These are phyloP conservation scores for Oncorhynchus masou DNA, from an alignment of 2,113 vertebrate genomes.

Conservation along the genomic window DNA sequence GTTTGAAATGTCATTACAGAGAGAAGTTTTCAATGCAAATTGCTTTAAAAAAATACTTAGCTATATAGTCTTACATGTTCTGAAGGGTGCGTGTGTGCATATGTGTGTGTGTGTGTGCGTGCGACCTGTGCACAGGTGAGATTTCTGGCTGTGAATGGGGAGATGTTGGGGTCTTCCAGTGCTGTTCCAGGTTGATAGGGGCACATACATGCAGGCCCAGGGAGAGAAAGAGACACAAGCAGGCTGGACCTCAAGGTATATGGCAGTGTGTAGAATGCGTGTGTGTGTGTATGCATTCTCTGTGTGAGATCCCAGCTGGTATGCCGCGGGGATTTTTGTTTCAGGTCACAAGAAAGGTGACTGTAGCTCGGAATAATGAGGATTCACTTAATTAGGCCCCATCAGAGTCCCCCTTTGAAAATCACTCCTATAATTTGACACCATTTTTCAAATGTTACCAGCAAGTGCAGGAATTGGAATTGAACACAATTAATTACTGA, in stretches of 20 bases:
- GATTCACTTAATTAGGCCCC: conserved; percentile 61
- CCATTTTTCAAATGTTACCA: conserved; percentile 70
- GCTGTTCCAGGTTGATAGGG: conserved; percentile 48
- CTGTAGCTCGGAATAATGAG: too few relatives aligned
- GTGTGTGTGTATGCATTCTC: neutral
- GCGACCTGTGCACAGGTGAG: conserved; percentile 22
- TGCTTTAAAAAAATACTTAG: too few relatives aligned
- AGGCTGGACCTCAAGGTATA: conserved; percentile 45
- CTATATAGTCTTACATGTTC: too few relatives aligned
- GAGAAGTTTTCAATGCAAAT: too few relatives aligned
- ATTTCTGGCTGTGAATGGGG: conserved; percentile 36
- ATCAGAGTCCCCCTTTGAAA: conserved; percentile 56
- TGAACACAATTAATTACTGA: conserved; percentile 34
- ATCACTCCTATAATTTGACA: conserved; percentile 62
- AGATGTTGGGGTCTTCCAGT: conserved; percentile 50
- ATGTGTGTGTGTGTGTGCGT: conserved; percentile 2
- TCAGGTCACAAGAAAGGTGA: too few relatives aligned
- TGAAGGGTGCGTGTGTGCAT: conserved; percentile 6
- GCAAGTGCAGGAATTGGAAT: conserved; percentile 53
- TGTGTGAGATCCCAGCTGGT: neutral
- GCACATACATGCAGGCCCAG: conserved; percentile 44
- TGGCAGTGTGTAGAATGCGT: conserved; percentile 29
- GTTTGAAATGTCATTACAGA: too few relatives aligned
- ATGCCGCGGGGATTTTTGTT: too few relatives aligned
- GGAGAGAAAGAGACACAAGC: conserved; percentile 44